Conservation (phyloP, 2,113 vertebrate species). For the Laterallus jamaicensis region DNA sequence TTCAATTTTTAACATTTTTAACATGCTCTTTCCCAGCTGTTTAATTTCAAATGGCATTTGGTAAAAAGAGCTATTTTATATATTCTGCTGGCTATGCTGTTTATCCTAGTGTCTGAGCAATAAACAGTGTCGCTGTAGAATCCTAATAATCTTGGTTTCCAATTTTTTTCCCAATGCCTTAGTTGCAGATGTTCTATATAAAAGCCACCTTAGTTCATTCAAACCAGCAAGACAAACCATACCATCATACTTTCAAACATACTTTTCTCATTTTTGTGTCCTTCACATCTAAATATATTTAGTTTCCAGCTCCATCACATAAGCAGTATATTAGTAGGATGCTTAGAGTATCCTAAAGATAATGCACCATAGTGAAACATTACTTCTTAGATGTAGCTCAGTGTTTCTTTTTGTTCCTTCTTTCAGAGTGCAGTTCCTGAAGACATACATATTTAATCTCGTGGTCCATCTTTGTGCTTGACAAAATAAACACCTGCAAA, state of each 20-base stretch:
- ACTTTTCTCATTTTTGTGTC: background rate
- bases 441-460: background rate
- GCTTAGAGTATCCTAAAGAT: background rate
- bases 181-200: background rate
- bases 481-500: background rate
- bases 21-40: background rate
- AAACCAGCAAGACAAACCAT: background rate
- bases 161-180: background rate
- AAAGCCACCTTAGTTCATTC: background rate
- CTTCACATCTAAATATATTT: background rate
- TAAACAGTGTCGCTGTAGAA: background rate
- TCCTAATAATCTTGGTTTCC: background rate
- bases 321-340: background rate
- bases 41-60: constrained; percentile 15
- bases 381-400: background rate
- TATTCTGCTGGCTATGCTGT: background rate
- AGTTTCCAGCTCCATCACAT: background rate
- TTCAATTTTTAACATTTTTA: background rate
- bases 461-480: background rate
- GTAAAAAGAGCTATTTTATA: constrained; percentile 1
- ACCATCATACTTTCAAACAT: background rate
- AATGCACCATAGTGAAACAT: background rate
- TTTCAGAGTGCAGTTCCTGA: background rate
- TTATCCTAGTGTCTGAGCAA: background rate
- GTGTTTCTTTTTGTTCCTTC: background rate